These are phyloP conservation scores for Lapara coniferarum DNA, from an alignment of 2,888 invertebrate species.

Conservation along the genomic window DNA sequence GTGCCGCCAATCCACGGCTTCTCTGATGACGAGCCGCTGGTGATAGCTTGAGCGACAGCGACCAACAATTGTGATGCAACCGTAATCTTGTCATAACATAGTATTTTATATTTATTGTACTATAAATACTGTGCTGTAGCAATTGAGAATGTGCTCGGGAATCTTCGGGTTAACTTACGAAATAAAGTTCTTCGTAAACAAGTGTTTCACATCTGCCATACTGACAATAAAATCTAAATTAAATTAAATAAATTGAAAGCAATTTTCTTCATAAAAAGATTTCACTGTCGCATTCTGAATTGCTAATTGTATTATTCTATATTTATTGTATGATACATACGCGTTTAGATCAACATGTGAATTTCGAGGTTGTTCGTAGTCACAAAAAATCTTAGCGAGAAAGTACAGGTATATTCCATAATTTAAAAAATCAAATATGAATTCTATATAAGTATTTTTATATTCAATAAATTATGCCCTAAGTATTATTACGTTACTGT, in stretches of 20 bases:
- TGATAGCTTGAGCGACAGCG: conserved; percentile 88
- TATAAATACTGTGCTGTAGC: conserved; percentile 13
- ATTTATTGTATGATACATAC: conserved; percentile 38
- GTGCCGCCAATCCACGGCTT: conserved; percentile 95
- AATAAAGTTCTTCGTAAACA: background rate
- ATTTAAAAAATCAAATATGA: conserved; percentile 6
- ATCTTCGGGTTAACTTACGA: background rate
- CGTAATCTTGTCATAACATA: conserved; percentile 68
- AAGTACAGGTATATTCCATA: conserved; percentile 13
- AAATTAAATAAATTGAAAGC: background rate
- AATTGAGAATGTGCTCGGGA: background rate
- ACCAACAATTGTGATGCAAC: conserved; percentile 53
- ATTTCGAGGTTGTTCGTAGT: conserved; percentile 26
- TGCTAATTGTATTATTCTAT: conserved; percentile 53
- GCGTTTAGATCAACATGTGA: conserved; percentile 12
- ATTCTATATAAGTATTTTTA: conserved; percentile 32
- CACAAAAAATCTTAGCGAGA: conserved; percentile 24
- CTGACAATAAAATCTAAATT: background rate
- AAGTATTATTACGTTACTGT: conserved; percentile 58
- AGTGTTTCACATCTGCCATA: no score
- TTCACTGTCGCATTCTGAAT: background rate
- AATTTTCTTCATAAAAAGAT: background rate
- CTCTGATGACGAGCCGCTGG: conserved; percentile 96
- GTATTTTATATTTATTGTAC: conserved; percentile 58
- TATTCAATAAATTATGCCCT: conserved; percentile 33